Percentiles rank a stretch among this genome's conserved stretches.
Evolutionary conservation across 2,888 invertebrate genomes (phyloP).

Genomic region (Synergus japonicus): DNA sequence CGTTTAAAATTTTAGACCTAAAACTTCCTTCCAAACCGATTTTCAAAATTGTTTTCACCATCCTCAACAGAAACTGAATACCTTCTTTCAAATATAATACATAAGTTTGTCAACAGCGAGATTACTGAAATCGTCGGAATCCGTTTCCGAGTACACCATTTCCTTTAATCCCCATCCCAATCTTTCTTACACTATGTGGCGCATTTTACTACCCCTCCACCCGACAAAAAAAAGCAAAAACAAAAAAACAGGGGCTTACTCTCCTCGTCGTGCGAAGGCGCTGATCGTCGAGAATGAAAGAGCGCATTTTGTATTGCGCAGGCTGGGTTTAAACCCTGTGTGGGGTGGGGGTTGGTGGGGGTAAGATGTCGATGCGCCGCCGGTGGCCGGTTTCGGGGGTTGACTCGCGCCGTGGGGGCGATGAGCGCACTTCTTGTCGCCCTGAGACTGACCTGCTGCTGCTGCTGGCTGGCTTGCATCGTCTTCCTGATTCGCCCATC

Average conservation of each 20-base stretch:
- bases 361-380: conserved; percentile 76
- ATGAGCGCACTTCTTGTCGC: conserved; percentile 76
- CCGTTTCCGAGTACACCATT: background rate
- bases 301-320: conserved; percentile 58
- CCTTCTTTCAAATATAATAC: background rate
- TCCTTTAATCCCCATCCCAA: background rate
- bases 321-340: conserved; percentile 41
- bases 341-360: conserved; percentile 54
- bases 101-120: background rate
- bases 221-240: background rate
- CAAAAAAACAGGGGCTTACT: background rate
- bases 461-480: conserved; percentile 73
- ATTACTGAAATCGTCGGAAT: background rate
- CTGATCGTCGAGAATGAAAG: conserved; percentile 8
- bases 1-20: background rate
- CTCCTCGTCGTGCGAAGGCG: conserved; percentile 42
- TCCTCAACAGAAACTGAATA: background rate
- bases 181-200: background rate
- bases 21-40: background rate
- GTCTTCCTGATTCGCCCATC: conserved; percentile 65
- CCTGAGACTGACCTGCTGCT: conserved; percentile 74
- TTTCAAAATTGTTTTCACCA: background rate
- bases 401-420: conserved; percentile 77
- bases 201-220: background rate
- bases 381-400: conserved; percentile 76